Base-by-base conservation (phyloP, 2,888 invertebrate genomes). In the Drosophila kuntzei region DNA sequence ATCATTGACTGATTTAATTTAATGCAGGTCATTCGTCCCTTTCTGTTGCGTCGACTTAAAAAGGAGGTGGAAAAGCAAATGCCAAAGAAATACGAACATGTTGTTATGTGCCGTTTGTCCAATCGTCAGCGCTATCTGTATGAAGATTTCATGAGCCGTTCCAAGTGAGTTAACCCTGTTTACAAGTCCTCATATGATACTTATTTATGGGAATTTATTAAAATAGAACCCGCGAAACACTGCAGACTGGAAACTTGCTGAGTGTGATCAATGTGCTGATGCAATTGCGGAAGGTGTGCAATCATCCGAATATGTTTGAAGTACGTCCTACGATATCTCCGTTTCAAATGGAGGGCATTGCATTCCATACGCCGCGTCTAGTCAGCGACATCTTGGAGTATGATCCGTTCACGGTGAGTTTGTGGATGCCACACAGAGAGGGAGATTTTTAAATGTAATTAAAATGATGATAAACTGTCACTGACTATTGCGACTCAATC, bases 121-220 rank as follows among this genome's bases (percentile, higher is more conserved):
- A 98, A 98, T 93, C 94, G 99, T 36, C 99, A 99, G 93, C 95
- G 99, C 74, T 98, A 95, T 93, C 94, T 99, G 65, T 99, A 99
- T 93, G 99, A 99, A 93, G 99, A 99, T 93, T 99, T 99, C 93
- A 99, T 99, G 99, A 96, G 98, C 57, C 95, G 98, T 88, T 95
- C 98, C 90, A 96, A 97, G 97, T 97, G 93, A 94, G 95, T 93
- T 32, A 6, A 9, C 5, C 7, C 11, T 37, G 4, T 0, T 6
- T 11, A 25, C 34, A 9, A 5, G 0, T 12, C 0, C 3, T 8
- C 14, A 16, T 11, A 11, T 46, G 6, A 14, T 16, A 37, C 22
- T 54, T 11, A 46, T 44, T 18, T 1, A 25, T 20, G 0, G 0
- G 3, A 8, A 27, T 41, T 12, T 27, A 4, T 22, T 47, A 39